Evolutionary conservation across 2,888 invertebrate genomes (phyloP), one percentile per base, ranked within the genome.

Genomic region (Thereva unica): DNA sequence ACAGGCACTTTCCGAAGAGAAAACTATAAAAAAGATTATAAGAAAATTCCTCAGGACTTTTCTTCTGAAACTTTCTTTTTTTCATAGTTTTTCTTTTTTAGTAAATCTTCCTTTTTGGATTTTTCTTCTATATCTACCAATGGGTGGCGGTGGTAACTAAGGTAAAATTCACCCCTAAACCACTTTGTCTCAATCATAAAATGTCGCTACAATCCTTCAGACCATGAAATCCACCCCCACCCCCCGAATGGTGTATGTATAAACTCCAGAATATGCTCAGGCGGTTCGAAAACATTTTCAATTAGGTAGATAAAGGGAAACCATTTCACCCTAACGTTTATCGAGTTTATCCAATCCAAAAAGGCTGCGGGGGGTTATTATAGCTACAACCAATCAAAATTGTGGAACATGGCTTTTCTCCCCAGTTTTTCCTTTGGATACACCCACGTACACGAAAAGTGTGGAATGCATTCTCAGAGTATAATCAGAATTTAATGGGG

Each of bases 351-450:
- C 71, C 68, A 72, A 73, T 69, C 69, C 70, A 71, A 71, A 69
- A 67, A 69, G 64, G 53, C 64, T 67, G 67, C 71, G 66, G 71
- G 71, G 73, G 74, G 73, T 72, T 71, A 71, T 61, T 74, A 73
- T 72, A 71, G 67, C 69, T 47, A 67, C 59, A 66, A 72, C 75
- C 75, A 75, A 75, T 74, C 73, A 69, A 68, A 70, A 49, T 52
- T 40, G 56, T 35, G 47, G 45, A 64, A 37, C 44, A 35, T 5
- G 1, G 8, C 37, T 5, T 23, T 38, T 47, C 44, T 47, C 38
- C n/a, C 12, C 38, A 54, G 10, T 9, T 7, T 45, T 5, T 10
- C 10, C 5, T 10, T 44, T 54, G 38, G 45, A 49, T 55, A 65
- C 64, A 41, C 64, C 64, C 64, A 65, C 49, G 47, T 47, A 38